These are phyloP conservation scores for Colostygia pectinataria DNA, from an alignment of 2,888 invertebrate species.

Conservation along the genomic window DNA sequence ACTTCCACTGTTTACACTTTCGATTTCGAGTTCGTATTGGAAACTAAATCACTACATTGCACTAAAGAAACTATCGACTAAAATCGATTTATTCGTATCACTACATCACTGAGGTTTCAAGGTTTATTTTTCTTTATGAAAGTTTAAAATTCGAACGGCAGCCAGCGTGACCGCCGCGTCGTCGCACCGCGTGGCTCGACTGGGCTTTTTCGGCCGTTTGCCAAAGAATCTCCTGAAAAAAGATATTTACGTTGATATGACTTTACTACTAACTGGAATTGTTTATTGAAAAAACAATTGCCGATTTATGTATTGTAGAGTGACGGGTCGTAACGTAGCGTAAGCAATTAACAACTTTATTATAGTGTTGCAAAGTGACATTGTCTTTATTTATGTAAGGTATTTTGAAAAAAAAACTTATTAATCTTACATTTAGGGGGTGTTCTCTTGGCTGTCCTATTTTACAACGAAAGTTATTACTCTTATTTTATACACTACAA, in stretches of 20 bases:
- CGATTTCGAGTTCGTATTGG: slow-evolving; percentile 38
- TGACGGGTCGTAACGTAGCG: too few species aligned
- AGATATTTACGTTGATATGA: slow-evolving; percentile 76
- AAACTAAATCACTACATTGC: slow-evolving; percentile 21
- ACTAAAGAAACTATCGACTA: slow-evolving; percentile 31
- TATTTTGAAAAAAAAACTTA: too few species aligned
- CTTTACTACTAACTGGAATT: slow-evolving; percentile 43
- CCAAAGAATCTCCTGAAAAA: slow-evolving; percentile 75
- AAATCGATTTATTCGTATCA: slow-evolving; percentile 15
- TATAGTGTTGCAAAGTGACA: too few species aligned
- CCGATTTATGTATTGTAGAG: too few species aligned
- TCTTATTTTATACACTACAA: too few species aligned
- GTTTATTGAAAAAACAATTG: slow-evolving; percentile 6
- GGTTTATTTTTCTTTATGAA: slow-evolving; percentile 28
- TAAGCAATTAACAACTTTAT: too few species aligned
- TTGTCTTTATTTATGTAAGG: too few species aligned
- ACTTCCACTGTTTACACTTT: slow-evolving; percentile 46
- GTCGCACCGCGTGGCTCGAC: slow-evolving; percentile 70
- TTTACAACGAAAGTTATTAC: too few species aligned
- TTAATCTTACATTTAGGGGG: too few species aligned
- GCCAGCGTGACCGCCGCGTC: slow-evolving; percentile 60
- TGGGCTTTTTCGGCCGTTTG: slow-evolving; percentile 72
- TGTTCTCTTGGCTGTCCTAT: too few species aligned
- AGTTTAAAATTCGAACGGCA: slow-evolving; percentile 49
- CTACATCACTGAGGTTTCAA: slow-evolving; percentile 33